Percentiles rank a stretch among this genome's conserved stretches.
Evolutionary conservation across 2,797 vertebrate species (phyloP).

Genomic region (Pampus argenteus): DNA sequence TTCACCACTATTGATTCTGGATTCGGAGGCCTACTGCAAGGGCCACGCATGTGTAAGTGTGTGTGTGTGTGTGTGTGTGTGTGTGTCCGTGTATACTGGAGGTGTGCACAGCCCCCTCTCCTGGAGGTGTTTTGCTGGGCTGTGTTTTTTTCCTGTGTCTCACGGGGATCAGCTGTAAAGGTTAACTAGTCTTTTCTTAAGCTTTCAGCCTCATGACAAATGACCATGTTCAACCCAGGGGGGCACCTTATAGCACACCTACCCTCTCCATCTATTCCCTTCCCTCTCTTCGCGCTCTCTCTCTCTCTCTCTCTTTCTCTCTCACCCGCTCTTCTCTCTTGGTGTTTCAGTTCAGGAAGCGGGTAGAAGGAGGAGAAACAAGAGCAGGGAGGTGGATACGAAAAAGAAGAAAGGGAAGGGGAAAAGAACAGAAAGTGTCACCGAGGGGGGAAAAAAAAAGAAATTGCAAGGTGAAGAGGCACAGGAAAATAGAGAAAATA

Average conservation of each 20-base stretch:
- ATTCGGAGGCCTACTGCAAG: constrained; percentile 28
- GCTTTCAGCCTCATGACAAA: constrained; percentile 88
- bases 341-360: constrained; percentile 58
- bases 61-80: background rate
- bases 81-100: background rate
- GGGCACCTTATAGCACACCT: constrained; percentile 78
- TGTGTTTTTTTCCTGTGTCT: constrained; percentile 71
- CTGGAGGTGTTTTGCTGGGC: constrained; percentile 77
- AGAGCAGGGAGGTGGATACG: constrained; percentile 43
- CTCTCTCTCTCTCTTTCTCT: background rate
- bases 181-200: constrained; percentile 91
- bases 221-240: constrained; percentile 83
- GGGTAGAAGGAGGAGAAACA: constrained; percentile 53
- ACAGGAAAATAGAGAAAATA: background rate
- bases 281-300: constrained; percentile 10
- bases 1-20: constrained; percentile 67
- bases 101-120: constrained; percentile 36
- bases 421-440: constrained; percentile 44
- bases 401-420: constrained; percentile 20
- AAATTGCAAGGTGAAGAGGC: constrained; percentile 19
- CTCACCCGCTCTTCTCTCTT: constrained; percentile 30
- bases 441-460: constrained; percentile 32
- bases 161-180: constrained; percentile 84
- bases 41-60: background rate
- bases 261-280: constrained; percentile 63